Percentiles rank a stretch among this genome's conserved stretches.
Conservation (phyloP, 2,113 vertebrate species). For the Neodontobutis hainanensis region DNA sequence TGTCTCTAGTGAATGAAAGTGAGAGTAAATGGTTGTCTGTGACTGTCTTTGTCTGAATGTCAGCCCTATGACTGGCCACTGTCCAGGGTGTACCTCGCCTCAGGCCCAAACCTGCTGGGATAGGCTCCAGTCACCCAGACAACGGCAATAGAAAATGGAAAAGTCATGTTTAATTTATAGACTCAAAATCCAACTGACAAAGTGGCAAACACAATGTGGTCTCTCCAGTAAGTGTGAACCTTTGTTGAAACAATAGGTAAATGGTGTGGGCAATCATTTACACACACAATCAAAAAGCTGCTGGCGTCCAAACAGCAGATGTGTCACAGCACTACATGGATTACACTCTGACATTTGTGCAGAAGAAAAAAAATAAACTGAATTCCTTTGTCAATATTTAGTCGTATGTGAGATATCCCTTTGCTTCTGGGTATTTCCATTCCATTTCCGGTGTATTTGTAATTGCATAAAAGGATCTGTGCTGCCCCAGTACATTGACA, state of each 20-base stretch:
- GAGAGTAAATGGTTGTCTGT: too few species aligned
- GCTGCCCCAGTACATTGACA: too few species aligned
- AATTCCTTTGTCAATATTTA: slow-evolving; percentile 6
- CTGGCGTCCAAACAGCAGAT: background rate
- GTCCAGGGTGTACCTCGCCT: too few species aligned
- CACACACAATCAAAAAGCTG: background rate
- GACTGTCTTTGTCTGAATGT: too few species aligned
- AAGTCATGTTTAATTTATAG: too few species aligned
- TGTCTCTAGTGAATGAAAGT: too few species aligned
- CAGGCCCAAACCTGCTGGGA: too few species aligned
- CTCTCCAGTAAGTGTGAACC: background rate
- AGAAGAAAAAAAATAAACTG: background rate
- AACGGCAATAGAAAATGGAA: too few species aligned
- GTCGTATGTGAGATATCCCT: background rate
- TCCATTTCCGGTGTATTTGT: slow-evolving; percentile 2
- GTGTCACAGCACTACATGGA: background rate
- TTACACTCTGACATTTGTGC: background rate
- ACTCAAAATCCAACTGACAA: too few species aligned
- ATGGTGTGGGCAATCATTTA: background rate
- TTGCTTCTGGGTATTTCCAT: slow-evolving; percentile 6
- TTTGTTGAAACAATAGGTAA: background rate
- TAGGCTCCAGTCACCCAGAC: too few species aligned
- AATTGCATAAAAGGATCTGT: background rate
- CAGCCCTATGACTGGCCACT: too few species aligned
- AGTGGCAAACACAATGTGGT: background rate